Percentiles rank a stretch among this genome's conserved stretches.
Conservation (phyloP, 2,113 vertebrate species). For the Muntiacus muntjak region DNA sequence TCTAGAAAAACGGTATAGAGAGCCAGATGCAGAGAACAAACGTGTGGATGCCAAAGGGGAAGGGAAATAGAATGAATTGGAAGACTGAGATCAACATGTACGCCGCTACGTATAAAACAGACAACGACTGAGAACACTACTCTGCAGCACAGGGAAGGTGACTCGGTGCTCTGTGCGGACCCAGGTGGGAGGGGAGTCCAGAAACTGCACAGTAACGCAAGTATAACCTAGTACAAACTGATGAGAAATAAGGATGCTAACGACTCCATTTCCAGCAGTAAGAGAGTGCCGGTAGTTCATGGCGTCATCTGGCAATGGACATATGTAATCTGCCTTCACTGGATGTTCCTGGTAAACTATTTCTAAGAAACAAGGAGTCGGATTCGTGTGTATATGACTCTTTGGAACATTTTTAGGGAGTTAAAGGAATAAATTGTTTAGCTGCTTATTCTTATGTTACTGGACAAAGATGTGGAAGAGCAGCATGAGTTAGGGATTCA, state of each 20-base stretch:
- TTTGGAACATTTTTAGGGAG: background rate
- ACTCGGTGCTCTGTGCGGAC: background rate
- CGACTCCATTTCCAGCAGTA: background rate
- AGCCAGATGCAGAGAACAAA: background rate
- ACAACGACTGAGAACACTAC: rapidly evolving
- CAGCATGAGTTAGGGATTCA: background rate
- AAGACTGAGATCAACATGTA: background rate
- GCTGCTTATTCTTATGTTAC: background rate
- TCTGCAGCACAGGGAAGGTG: rapidly evolving
- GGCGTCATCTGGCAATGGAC: background rate
- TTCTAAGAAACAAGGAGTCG: background rate
- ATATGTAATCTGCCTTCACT: background rate
- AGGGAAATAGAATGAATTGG: background rate
- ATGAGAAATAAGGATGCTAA: background rate
- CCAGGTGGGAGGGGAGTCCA: background rate
- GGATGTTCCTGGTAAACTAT: background rate
- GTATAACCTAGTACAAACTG: background rate
- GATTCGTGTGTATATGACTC: background rate
- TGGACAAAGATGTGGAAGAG: background rate
- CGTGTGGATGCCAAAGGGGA: rapidly evolving
- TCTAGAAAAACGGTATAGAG: background rate
- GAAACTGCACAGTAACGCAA: background rate
- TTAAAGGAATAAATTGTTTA: background rate
- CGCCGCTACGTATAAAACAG: background rate
- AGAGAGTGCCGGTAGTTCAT: background rate